A percentile compares a stretch with the other conserved stretches of the same genome.
These are phyloP conservation scores for Enteromius viviparus DNA, from an alignment of 2,797 vertebrate species.

Conservation along the genomic window DNA sequence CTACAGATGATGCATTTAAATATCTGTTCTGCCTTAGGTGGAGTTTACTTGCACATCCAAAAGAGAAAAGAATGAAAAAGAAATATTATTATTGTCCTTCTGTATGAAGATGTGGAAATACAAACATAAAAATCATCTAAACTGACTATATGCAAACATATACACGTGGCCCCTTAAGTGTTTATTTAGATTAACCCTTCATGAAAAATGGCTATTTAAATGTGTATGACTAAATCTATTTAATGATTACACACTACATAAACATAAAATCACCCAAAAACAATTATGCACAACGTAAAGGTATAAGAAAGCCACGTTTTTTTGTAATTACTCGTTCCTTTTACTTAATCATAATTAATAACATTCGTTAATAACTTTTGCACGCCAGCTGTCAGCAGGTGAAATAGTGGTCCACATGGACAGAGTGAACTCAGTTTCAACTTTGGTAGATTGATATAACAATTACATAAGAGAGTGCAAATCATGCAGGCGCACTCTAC, in stretches of 20 bases:
- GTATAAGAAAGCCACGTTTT: not conserved
- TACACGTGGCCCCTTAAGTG: not conserved
- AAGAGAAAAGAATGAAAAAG: not conserved
- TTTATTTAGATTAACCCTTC: not conserved
- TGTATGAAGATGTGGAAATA: not conserved
- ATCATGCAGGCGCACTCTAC: constrained; percentile 9
- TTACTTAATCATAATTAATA: not conserved
- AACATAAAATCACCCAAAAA: not conserved
- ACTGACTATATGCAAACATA: not conserved
- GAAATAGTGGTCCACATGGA: not conserved
- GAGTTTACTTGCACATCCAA: constrained; percentile 27
- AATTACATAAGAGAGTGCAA: not conserved
- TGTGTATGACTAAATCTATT: not conserved
- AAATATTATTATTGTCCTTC: not conserved
- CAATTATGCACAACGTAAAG: not conserved
- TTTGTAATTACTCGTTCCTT: not conserved
- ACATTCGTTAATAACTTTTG: not conserved
- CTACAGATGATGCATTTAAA: constrained; percentile 40
- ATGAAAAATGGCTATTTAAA: not conserved
- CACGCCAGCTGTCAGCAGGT: not conserved
- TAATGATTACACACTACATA: not conserved
- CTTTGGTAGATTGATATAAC: not conserved
- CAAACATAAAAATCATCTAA: constrained; percentile 4
- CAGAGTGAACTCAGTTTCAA: not conserved
- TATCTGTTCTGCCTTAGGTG: constrained; percentile 50